These are phyloP conservation scores for Argopecten irradians DNA, from an alignment of 1,140 invertebrate genomes.

Conservation along the genomic window DNA sequence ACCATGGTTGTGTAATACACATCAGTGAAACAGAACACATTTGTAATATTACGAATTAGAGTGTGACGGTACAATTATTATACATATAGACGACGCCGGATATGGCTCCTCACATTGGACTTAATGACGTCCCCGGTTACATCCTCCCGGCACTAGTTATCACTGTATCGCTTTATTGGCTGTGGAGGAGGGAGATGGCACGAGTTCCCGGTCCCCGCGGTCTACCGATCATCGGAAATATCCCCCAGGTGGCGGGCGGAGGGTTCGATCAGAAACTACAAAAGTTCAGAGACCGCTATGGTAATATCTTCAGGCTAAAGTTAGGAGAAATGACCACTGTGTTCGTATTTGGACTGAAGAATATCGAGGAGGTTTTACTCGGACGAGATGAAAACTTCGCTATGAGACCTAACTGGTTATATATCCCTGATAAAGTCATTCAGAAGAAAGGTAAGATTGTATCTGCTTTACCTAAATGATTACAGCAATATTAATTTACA, in stretches of 20 bases:
- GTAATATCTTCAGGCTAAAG: not conserved
- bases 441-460: not conserved
- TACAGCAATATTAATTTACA: no score
- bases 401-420: not conserved
- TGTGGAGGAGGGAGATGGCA: not conserved
- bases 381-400: not conserved
- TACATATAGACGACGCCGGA: not conserved
- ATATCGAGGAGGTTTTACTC: not conserved
- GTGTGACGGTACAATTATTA: no score
- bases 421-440: slow-evolving; percentile 3
- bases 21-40: no score
- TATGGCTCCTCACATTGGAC: not conserved
- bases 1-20: no score
- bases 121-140: not conserved
- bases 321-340: not conserved
- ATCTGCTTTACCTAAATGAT: not conserved
- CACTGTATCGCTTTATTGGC: not conserved
- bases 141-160: not conserved
- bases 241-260: not conserved
- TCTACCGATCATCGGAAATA: not conserved
- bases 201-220: not conserved
- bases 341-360: not conserved
- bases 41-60: no score
- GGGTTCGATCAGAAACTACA: not conserved
- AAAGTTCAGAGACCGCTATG: not conserved